Evolutionary conservation across 2,113 vertebrate species (phyloP), one percentile per base, ranked within the genome.

Genomic region (Microtus pennsylvanicus): DNA sequence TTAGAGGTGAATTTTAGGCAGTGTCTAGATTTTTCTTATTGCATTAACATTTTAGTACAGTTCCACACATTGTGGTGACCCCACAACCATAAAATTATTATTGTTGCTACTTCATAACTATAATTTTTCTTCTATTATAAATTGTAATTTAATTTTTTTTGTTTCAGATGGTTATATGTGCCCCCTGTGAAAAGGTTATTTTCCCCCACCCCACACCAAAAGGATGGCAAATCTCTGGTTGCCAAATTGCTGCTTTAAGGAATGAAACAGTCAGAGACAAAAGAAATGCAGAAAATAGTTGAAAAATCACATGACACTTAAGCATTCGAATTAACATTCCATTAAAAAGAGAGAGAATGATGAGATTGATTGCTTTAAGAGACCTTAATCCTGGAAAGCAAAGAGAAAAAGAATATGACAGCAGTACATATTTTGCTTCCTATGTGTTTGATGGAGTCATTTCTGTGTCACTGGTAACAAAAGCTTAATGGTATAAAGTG

Each of bases 401-500:
- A 16, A 81, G 7, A 88, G 50, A 42, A 65, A 63, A 7, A 65
- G n/a, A 92, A 72, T 50, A 93, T 7, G 22, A n/a, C 45, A 16
- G 77, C 92, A 93, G 88, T 52, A 65, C 70, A 72, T 74, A 69
- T 80, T 91, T 86, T 65, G 33, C 28, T 92, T 70, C 30, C 26
- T 75, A 28, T 75, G 33, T 50, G 26, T 28, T 80, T 67, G 45
- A 88, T 94, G 81, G 65, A 97, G 70, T 78, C 76, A 94, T 89
- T 97, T 90, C 38, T 93, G 14, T 91, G 67, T 95, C 82, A 94
- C 4, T 0, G 22, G 91, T 97, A 76, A 96, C 61, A 93, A 91
- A 89, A 38, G 35, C 33, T 85, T 80, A 91, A 45, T 70, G 45
- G 76, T 77, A 93, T 89, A 87, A 92, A 90, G 61, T 96, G 16